Evolutionary conservation across 1,140 invertebrate species (phyloP).

Genomic region (Agraylea sexmaculata): DNA sequence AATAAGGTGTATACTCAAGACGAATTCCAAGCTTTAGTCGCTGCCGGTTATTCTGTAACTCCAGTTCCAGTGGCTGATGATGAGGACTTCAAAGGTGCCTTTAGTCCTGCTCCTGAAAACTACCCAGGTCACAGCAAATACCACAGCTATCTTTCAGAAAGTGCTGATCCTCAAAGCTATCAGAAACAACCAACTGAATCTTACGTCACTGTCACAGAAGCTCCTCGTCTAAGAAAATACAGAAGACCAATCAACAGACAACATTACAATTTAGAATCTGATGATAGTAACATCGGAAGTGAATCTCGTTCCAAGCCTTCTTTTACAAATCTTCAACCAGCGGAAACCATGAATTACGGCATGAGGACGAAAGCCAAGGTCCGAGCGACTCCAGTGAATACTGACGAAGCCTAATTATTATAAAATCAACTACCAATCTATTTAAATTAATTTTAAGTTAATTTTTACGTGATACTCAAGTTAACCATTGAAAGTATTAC

Average conservation of each 20-base stretch:
- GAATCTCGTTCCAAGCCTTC: constrained; percentile 16
- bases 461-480: too few species aligned
- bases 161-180: constrained; percentile 11
- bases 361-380: constrained; percentile 14
- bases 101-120: constrained; percentile 18
- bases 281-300: constrained; percentile 12
- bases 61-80: constrained; percentile 34
- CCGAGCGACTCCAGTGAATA: constrained; percentile 3
- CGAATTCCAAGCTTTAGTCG: constrained; percentile 36
- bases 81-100: constrained; percentile 15
- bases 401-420: constrained; percentile 15
- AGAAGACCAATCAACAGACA: constrained; percentile 14
- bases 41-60: constrained; percentile 38
- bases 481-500: too few species aligned
- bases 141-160: background rate
- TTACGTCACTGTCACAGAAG: constrained; percentile 9
- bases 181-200: constrained; percentile 16
- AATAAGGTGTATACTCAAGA: constrained; percentile 39
- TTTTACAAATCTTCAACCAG: constrained; percentile 10
- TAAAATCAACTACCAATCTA: too few species aligned
- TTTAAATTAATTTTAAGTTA: too few species aligned
- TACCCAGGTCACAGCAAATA: constrained; percentile 19
- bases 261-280: constrained; percentile 10
- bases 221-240: constrained; percentile 15
- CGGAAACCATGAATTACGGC: constrained; percentile 15